phyloP scores from a whole-genome alignment of 2,888 invertebrate species.

The Dione vanillae region DNA sequence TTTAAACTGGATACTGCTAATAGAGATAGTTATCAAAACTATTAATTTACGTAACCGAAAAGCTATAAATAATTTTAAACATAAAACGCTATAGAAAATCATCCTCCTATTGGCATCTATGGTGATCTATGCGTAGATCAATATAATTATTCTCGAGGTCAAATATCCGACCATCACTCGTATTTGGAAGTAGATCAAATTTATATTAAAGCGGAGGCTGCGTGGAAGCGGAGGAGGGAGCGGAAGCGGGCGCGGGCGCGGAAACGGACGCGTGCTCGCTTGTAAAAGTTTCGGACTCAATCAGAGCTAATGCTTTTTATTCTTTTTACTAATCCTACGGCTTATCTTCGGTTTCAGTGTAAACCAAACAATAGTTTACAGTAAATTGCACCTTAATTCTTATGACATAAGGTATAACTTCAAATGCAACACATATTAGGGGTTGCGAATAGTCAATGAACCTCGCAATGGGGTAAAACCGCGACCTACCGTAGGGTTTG shows the following conservation, averaged over 20 bases:
- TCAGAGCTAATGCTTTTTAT: conserved; percentile 69
- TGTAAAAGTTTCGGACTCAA: conserved; percentile 53
- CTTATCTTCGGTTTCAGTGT: conserved; percentile 76
- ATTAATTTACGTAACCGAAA: background rate
- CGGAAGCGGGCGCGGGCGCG: conserved; percentile 21
- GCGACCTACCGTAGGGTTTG: conserved; percentile 77
- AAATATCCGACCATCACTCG: background rate
- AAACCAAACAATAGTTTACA: conserved; percentile 50
- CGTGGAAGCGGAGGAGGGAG: conserved; percentile 14
- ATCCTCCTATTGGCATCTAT: background rate
- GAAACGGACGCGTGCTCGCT: conserved; percentile 27
- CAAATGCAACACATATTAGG: conserved; percentile 48
- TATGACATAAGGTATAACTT: conserved; percentile 51
- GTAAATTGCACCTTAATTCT: conserved; percentile 22
- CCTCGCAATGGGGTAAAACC: conserved; percentile 65
- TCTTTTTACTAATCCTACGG: conserved; percentile 73
- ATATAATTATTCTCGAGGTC: conserved; percentile 8
- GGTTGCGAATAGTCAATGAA: conserved; percentile 73
- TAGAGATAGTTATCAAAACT: background rate
- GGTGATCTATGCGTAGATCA: background rate
- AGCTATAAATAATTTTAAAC: background rate
- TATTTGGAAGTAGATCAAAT: conserved; percentile 4
- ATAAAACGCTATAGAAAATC: background rate
- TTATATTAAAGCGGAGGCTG: conserved; percentile 20
- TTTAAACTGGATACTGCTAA: background rate